A percentile compares a stretch with the other conserved stretches of the same genome.
These are phyloP conservation scores for Fabriciana adippe DNA, from an alignment of 2,888 invertebrate genomes.

Conservation along the genomic window DNA sequence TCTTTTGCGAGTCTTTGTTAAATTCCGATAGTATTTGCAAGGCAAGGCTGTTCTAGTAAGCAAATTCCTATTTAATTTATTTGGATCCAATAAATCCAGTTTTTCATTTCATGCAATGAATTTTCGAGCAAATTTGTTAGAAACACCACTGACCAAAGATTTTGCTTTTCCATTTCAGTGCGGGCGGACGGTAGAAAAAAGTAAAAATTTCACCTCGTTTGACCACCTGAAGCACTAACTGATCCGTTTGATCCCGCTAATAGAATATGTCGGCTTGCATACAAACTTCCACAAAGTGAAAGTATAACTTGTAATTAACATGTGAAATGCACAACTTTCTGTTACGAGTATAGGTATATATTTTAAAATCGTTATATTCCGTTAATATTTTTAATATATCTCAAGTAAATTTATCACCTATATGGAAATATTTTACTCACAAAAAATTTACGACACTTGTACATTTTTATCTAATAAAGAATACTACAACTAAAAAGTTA, in stretches of 20 bases:
- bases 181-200: slow-evolving; percentile 47
- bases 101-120: slow-evolving; percentile 25
- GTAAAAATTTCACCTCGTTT: slow-evolving; percentile 47
- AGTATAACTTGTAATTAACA: not conserved
- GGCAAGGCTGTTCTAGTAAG: not conserved
- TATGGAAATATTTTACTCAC: too few relatives aligned
- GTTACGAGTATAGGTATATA: not conserved
- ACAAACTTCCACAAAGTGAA: not conserved
- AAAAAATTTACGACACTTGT: too few relatives aligned
- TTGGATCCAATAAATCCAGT: not conserved
- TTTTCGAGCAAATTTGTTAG: slow-evolving; percentile 31
- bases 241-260: slow-evolving; percentile 66
- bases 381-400: too few relatives aligned
- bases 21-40: slow-evolving; percentile 2
- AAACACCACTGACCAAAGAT: slow-evolving; percentile 39
- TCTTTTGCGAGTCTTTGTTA: slow-evolving; percentile 12
- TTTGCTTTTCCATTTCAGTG: slow-evolving; percentile 38
- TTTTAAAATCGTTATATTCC: not conserved
- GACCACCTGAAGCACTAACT: slow-evolving; percentile 61
- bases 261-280: slow-evolving; percentile 45
- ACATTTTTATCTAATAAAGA: too few relatives aligned
- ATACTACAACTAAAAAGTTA: too few relatives aligned
- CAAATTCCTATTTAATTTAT: slow-evolving; percentile 1
- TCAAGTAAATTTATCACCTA: too few relatives aligned
- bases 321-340: not conserved